Evolutionary conservation across 2,888 invertebrate genomes (phyloP).

Genomic region (Penaeus monodon): DNA sequence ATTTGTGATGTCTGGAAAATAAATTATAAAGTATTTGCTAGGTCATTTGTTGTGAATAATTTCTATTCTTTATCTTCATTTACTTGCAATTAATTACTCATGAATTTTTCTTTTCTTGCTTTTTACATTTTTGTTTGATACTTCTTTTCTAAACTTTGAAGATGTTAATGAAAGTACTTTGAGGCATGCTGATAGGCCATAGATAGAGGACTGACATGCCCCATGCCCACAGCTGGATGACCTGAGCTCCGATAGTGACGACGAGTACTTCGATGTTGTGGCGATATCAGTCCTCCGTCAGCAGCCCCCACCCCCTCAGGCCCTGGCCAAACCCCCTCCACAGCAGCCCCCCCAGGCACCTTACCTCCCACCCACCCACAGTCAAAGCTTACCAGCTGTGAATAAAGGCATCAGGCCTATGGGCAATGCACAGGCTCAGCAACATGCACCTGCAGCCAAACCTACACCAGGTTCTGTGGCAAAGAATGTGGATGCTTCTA

Average conservation of each 20-base stretch:
- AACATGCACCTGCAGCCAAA: background rate
- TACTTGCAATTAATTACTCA: no score
- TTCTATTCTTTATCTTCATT: no score
- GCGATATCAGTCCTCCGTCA: constrained; percentile 48
- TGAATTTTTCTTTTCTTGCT: no score
- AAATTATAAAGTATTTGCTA: no score
- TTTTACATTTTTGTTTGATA: no score
- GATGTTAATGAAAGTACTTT: no score
- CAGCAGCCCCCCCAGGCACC: constrained; percentile 1
- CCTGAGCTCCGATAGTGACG: constrained; percentile 64
- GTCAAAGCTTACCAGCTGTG: constrained; percentile 55
- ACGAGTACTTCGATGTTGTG: constrained; percentile 64
- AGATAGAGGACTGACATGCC: constrained; percentile 12
- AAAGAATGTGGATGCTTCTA: constrained; percentile 6
- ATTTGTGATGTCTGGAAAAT: no score
- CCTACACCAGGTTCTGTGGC: background rate
- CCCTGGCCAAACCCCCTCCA: background rate
- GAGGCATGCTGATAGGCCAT: no score
- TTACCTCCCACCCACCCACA: constrained; percentile 48
- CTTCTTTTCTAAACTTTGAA: no score
- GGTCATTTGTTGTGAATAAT: no score
- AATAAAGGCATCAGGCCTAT: constrained; percentile 38
- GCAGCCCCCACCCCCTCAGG: constrained; percentile 12
- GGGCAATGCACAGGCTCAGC: constrained; percentile 36
- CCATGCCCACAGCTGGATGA: constrained; percentile 63